Base-by-base conservation (phyloP, 2,888 invertebrate species). In the Ganaspis brasiliensis region DNA sequence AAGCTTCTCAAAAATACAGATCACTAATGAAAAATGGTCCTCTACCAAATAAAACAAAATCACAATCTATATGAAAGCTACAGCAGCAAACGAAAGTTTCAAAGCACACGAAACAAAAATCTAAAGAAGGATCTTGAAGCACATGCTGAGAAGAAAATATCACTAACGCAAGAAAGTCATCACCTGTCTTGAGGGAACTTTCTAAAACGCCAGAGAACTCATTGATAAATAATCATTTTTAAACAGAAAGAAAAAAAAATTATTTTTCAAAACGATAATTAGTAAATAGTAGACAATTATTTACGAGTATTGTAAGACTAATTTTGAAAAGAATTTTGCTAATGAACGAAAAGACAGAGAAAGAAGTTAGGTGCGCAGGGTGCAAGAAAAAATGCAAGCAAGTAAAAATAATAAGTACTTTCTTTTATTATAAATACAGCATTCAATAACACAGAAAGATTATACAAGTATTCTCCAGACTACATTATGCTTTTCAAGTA, bases 351-450 rank as follows among this genome's bases (percentile, higher is more conserved):
- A 37, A 79, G 83, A 82, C 76, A 85, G 84, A 85, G 79, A 86
- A 80, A 84, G 84, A 77, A 78, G 40, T 26, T 67, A 59, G 59
- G 71, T 75, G 75, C 75, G 67, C 45, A 75, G 71, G 75, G 75
- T 75, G 75, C 75, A 75, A 84, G 73, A 83, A 88, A 84, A 86
- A 89, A 88, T 87, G 80, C 86, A 87, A 89, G 87, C 87, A 77
- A 80, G 81, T 89, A 84, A 88, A 89, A 89, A 89, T 89, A 88
- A 89, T 87, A 90, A 89, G 85, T 87, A 84, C 19, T 19, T 52
- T 67, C 26, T n/a, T 21, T 40, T 89, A 90, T 89, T 89, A 89
- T 89, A 80, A 19, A 71, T 71, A 87, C 89, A 85, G 83, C 83
- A 86, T 86, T 78, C 81, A 87, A 83, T 87, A 89, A 89, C 88